Conservation (phyloP, 2,888 invertebrate genomes). For the Andrena chrysosceles region DNA sequence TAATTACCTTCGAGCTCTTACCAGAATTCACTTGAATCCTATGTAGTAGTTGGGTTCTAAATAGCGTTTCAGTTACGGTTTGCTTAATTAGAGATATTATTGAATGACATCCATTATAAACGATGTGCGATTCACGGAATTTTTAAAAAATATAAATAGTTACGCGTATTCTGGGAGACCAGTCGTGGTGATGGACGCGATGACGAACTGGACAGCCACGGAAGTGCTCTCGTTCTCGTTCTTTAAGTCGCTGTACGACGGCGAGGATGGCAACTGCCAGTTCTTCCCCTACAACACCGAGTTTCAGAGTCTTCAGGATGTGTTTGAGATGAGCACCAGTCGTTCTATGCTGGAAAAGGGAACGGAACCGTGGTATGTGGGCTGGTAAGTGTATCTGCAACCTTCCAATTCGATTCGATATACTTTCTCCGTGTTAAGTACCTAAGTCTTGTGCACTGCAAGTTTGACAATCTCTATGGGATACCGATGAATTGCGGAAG, state of each 20-base stretch:
- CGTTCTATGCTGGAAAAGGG: constrained; percentile 89
- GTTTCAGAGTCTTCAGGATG: constrained; percentile 91
- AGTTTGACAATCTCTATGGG: background rate
- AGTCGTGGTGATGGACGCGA: constrained; percentile 94
- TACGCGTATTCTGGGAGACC: constrained; percentile 92
- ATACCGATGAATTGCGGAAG: constrained; percentile 9
- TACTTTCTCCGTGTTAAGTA: background rate
- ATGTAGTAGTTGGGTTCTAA: background rate
- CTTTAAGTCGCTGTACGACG: constrained; percentile 92
- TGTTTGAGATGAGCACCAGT: constrained; percentile 91
- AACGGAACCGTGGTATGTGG: constrained; percentile 90
- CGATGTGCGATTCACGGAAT: too few species aligned
- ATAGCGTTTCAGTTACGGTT: too few species aligned
- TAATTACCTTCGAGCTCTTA: background rate
- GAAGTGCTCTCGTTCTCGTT: constrained; percentile 92
- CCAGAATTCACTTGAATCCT: background rate
- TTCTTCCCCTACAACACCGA: constrained; percentile 98
- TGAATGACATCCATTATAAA: too few species aligned
- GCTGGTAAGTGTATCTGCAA: constrained; percentile 86
- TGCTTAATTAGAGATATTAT: too few species aligned
- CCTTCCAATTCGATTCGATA: background rate
- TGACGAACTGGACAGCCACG: constrained; percentile 92
- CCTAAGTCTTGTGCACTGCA: background rate
- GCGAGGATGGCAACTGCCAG: constrained; percentile 89
- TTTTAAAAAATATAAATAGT: constrained; percentile 74